These are phyloP conservation scores for Diaperis boleti DNA, from an alignment of 2,888 invertebrate species.

Conservation along the genomic window DNA sequence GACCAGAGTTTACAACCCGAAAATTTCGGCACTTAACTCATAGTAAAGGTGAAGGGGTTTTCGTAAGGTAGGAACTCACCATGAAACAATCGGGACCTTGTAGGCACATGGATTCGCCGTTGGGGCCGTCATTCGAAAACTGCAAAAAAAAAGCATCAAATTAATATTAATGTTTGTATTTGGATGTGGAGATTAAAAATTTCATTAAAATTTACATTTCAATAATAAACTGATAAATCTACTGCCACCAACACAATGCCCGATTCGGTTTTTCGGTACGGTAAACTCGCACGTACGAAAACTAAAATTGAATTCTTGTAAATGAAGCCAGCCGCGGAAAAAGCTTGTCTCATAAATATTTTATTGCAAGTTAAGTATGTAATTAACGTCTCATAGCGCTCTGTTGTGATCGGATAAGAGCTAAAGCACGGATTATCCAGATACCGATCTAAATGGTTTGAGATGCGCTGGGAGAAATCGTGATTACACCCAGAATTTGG, in stretches of 20 bases:
- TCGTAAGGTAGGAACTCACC: slow-evolving; percentile 69
- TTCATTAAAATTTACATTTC: slow-evolving; percentile 54
- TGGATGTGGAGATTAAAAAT: slow-evolving; percentile 48
- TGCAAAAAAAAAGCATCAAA: slow-evolving; percentile 65
- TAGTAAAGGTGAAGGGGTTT: slow-evolving; percentile 9
- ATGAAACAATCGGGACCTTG: slow-evolving; percentile 80
- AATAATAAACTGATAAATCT: slow-evolving; percentile 47
- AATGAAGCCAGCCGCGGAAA: slow-evolving; percentile 36
- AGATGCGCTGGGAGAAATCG: slow-evolving; percentile 56
- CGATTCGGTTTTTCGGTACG: slow-evolving; percentile 40
- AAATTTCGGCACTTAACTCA: slow-evolving; percentile 21
- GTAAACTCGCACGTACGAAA: slow-evolving; percentile 35
- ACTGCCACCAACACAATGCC: slow-evolving; percentile 44
- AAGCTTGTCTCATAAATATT: slow-evolving; percentile 41
- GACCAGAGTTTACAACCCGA: slow-evolving; percentile 25
- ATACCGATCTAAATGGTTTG: slow-evolving; percentile 59
- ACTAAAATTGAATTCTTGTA: slow-evolving; percentile 36
- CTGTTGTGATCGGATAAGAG: slow-evolving; percentile 48
- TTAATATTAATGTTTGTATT: slow-evolving; percentile 52
- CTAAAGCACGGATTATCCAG: slow-evolving; percentile 54
- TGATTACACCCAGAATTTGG: slow-evolving; percentile 61
- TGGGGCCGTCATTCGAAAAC: slow-evolving; percentile 74
- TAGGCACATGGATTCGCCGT: slow-evolving; percentile 76
- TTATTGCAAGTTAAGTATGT: slow-evolving; percentile 40
- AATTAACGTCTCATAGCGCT: slow-evolving; percentile 49